Percentiles rank a stretch among this genome's conserved stretches.
Evolutionary conservation across 2,797 vertebrate species (phyloP).

Genomic region (Gephyroberyx darwinii): DNA sequence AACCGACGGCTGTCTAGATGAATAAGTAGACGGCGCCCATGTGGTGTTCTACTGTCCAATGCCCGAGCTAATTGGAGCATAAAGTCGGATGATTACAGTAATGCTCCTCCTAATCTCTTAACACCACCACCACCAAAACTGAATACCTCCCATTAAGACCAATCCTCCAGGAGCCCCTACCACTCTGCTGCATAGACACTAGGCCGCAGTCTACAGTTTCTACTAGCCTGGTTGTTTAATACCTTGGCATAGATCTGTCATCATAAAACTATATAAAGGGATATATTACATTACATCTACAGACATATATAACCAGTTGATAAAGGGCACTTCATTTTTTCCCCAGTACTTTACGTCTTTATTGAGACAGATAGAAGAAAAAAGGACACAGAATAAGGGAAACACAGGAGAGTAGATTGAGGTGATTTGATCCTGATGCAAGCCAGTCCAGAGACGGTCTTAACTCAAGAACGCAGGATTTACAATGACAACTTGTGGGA

Average conservation of each 20-base stretch:
- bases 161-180: neutral
- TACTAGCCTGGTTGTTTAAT: too few species aligned
- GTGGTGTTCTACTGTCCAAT: conserved; percentile 49
- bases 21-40: conserved; percentile 51
- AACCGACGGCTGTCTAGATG: conserved; percentile 30
- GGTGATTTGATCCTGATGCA: neutral
- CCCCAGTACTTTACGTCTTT: neutral
- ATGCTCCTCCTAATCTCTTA: conserved; percentile 31
- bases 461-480: too few species aligned
- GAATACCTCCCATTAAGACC: neutral
- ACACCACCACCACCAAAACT: neutral
- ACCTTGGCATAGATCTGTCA: too few species aligned
- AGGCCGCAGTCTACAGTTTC: neutral
- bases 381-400: too few species aligned
- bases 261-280: neutral
- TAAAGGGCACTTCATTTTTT: neutral
- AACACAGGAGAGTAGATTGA: neutral
- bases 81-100: conserved; percentile 53
- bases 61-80: conserved; percentile 63
- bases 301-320: neutral
- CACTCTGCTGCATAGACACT: neutral
- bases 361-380: neutral
- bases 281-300: neutral
- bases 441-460: too few species aligned
- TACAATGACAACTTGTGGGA: too few species aligned